Evolutionary conservation across 2,797 vertebrate genomes (phyloP), one percentile per base, ranked within the genome.

Genomic region (Pampus argenteus): DNA sequence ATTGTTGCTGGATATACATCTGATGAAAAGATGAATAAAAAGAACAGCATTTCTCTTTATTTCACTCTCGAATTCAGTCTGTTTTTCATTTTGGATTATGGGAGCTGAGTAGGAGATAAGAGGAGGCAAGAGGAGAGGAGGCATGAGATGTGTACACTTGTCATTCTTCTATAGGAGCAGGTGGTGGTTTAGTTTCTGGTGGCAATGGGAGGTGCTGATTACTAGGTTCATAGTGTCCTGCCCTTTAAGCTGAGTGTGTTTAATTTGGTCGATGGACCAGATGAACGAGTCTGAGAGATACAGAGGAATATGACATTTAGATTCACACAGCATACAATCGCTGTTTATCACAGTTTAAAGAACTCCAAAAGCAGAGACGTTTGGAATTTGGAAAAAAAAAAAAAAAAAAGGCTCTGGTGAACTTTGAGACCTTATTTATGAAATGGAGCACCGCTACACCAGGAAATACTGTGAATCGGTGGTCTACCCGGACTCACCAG

Each of bases 371-470:
- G 42, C 59, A 64, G n/a, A 29, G 14, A 58, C 49, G 11, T 49
- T 61, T 71, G 50, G n/a, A 69, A 68, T 74, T 69, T 62, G 22
- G 22, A 48, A 49, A 60, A 44, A 20, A 4, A 49, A 58, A 42
- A 48, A 49, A 60, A 44, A 20, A 4, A 49, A 58, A 42, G 29
- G 31, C 36, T 49, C 61, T 52, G 17, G 9, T 17, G 4, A 85
- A 61, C 2, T 70, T 64, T 76, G 10, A 51, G 15, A 45, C 3
- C 11, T n/a, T 66, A 74, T 29, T 74, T 59, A 31, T 69, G 20
- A 85, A 74, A 93, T 92, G 91, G 90, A 92, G 34, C 73, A 83
- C 61, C 2, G 5, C 58, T 67, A 80, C 67, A 68, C 22, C 31
- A 74, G 75, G 69, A 87, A 62, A 61, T 62, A 74, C 76, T 28